These are phyloP conservation scores for Epicampocera succincta DNA, from an alignment of 2,888 invertebrate genomes.

Conservation along the genomic window DNA sequence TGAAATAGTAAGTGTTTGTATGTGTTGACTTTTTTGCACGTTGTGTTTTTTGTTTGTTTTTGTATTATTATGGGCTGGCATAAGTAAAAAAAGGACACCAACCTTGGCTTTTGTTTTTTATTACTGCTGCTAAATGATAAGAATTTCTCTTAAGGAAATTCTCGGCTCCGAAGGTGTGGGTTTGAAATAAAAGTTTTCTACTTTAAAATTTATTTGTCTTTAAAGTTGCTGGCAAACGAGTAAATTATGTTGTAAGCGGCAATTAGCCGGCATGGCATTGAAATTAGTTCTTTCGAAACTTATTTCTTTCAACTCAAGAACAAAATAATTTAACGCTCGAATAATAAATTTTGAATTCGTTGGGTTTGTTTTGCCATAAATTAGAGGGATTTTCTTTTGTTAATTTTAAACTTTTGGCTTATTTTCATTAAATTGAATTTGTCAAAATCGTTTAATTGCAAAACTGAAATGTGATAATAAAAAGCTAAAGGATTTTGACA, in stretches of 20 bases:
- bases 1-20: neutral
- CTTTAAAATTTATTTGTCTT: slow-evolving; percentile 63
- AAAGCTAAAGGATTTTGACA: too few relatives aligned
- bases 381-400: too few relatives aligned
- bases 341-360: too few relatives aligned
- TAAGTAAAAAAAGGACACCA: slow-evolving; percentile 35
- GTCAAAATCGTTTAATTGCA: too few relatives aligned
- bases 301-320: too few relatives aligned
- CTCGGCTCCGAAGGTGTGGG: slow-evolving; percentile 24
- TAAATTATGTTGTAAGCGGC: slow-evolving; percentile 26
- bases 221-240: slow-evolving; percentile 28
- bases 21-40: neutral
- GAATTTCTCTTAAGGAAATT: slow-evolving; percentile 53
- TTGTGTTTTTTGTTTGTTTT: too few relatives aligned
- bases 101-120: slow-evolving; percentile 55
- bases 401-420: too few relatives aligned
- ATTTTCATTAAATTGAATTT: too few relatives aligned
- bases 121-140: slow-evolving; percentile 63
- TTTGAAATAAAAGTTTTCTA: slow-evolving; percentile 33
- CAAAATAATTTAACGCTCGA: too few relatives aligned
- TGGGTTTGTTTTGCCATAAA: too few relatives aligned
- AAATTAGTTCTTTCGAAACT: too few relatives aligned
- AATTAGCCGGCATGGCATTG: slow-evolving; percentile 5
- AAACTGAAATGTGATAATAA: too few relatives aligned
- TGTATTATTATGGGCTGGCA: slow-evolving; percentile 15